Evolutionary conservation across 2,113 vertebrate genomes (phyloP).

Genomic region (Ailuropoda melanoleuca): DNA sequence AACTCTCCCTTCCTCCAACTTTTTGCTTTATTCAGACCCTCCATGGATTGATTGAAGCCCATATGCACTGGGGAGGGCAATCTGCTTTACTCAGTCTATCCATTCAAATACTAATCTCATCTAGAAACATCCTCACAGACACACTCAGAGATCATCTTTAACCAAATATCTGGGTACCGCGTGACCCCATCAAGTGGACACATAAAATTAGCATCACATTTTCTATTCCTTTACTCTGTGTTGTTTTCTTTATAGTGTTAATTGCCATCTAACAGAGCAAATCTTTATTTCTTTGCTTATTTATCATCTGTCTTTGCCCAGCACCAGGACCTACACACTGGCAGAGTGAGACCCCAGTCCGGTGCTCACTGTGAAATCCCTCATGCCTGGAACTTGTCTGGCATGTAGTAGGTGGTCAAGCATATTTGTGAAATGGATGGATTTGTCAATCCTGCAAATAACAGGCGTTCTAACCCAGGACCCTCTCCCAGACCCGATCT

Average conservation of each 20-base stretch:
- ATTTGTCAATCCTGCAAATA: not conserved
- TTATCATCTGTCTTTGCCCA: not conserved
- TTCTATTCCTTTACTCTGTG: not conserved
- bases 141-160: not conserved
- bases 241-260: not conserved
- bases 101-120: not conserved
- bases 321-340: rapidly evolving
- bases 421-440: not conserved
- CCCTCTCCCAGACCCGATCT: not conserved
- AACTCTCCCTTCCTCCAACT: too few species aligned
- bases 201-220: not conserved
- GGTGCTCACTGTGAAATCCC: not conserved
- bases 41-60: not conserved
- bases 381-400: not conserved
- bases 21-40: not conserved
- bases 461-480: rapidly evolving
- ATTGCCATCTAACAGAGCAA: not conserved
- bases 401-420: not conserved
- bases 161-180: not conserved
- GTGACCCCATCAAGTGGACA: not conserved
- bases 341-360: rapidly evolving
- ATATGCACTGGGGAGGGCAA: not conserved
- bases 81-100: not conserved
- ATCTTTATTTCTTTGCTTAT: not conserved
- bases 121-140: not conserved